These are phyloP conservation scores for Taeniopygia guttata DNA, from an alignment of 2,797 vertebrate genomes.

Conservation along the genomic window DNA sequence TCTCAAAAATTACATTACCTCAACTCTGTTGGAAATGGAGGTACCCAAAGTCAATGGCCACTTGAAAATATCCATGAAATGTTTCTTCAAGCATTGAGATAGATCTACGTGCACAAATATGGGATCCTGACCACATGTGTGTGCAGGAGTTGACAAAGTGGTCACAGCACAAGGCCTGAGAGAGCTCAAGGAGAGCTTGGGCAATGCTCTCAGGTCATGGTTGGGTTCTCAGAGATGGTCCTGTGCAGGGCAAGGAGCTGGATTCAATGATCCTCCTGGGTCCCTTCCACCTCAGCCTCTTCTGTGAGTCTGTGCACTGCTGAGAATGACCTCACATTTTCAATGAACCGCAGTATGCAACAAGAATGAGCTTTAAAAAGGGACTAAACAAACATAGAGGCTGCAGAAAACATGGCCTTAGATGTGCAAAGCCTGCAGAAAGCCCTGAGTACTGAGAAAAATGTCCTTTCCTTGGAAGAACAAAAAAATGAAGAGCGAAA, in stretches of 20 bases:
- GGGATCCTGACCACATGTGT: rapidly evolving
- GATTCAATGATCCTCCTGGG: neutral
- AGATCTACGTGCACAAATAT: neutral
- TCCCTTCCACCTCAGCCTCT: neutral
- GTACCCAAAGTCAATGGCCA: neutral
- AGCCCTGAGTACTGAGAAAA: neutral
- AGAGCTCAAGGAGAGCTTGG: neutral
- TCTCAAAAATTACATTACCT: neutral
- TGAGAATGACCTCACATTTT: neutral
- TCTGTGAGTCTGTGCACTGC: neutral
- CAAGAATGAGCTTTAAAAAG: neutral
- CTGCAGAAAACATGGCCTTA: neutral
- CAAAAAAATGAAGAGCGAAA: neutral
- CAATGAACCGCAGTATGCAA: neutral
- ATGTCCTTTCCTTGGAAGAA: neutral
- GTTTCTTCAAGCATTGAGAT: neutral
- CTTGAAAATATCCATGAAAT: neutral
- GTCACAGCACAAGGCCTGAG: neutral
- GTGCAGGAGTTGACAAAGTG: neutral
- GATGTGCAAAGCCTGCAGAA: neutral
- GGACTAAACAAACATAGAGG: neutral
- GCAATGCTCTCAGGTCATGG: rapidly evolving
- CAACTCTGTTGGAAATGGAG: neutral
- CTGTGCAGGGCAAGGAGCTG: neutral
- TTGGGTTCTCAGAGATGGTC: neutral